A percentile compares a stretch with the other conserved stretches of the same genome.
These are phyloP conservation scores for Raja brachyura DNA, from an alignment of 2,113 vertebrate species.

Conservation along the genomic window DNA sequence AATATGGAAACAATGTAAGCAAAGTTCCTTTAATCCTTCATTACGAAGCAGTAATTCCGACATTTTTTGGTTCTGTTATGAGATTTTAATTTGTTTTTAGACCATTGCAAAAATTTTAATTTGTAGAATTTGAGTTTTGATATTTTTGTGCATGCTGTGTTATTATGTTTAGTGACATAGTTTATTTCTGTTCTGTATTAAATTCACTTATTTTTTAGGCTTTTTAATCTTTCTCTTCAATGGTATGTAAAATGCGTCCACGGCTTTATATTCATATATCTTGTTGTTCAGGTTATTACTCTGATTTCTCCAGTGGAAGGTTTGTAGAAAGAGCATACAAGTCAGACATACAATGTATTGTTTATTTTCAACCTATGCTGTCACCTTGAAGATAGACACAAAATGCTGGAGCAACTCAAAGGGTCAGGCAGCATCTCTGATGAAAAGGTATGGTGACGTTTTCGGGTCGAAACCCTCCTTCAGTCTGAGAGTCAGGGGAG, in stretches of 20 bases:
- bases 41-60: not conserved
- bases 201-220: not conserved
- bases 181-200: not conserved
- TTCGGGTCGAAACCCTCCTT: too few species aligned
- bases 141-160: not conserved
- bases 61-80: not conserved
- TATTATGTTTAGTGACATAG: not conserved
- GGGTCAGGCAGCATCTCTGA: too few species aligned
- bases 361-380: not conserved
- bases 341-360: not conserved
- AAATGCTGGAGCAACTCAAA: too few species aligned
- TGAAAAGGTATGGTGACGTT: too few species aligned
- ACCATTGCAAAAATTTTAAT: slow-evolving; percentile 17
- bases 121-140: not conserved
- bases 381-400: too few species aligned
- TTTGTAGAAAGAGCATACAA: not conserved
- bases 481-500: too few species aligned
- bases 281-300: not conserved
- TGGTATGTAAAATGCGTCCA: not conserved
- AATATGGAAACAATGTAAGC: slow-evolving; percentile 1
- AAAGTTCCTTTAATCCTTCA: not conserved
- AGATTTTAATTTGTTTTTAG: not conserved
- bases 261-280: not conserved
- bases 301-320: not conserved
- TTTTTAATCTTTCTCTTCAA: not conserved